These are phyloP conservation scores for Morinoia aosen DNA, from an alignment of 2,888 invertebrate species.

Conservation along the genomic window DNA sequence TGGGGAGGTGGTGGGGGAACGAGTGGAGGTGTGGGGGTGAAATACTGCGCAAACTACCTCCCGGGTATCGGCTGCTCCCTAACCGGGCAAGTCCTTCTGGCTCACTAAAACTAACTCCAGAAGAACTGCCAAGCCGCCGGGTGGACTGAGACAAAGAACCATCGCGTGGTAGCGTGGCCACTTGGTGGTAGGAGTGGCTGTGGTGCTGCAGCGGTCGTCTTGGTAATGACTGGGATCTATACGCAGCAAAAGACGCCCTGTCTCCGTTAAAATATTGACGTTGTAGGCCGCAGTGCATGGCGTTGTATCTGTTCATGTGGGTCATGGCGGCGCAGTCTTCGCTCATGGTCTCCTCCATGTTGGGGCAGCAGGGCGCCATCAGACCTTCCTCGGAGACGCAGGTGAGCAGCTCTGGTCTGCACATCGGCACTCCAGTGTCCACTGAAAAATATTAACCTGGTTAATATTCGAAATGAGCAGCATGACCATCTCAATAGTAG, in stretches of 20 bases:
- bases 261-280: not conserved
- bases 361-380: slow-evolving; percentile 64
- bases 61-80: slow-evolving; percentile 47
- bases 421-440: slow-evolving; percentile 71
- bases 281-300: not conserved
- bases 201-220: slow-evolving; percentile 29
- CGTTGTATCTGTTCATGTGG: slow-evolving; percentile 4
- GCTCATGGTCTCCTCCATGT: slow-evolving; percentile 58
- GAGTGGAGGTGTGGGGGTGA: not conserved
- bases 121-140: slow-evolving; percentile 55
- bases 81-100: slow-evolving; percentile 65
- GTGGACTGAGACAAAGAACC: slow-evolving; percentile 29
- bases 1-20: not conserved
- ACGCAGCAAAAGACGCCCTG: not conserved
- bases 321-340: slow-evolving; percentile 13
- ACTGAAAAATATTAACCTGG: slow-evolving; percentile 68
- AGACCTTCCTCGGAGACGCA: slow-evolving; percentile 68
- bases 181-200: slow-evolving; percentile 25
- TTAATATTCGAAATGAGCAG: not conserved
- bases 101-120: slow-evolving; percentile 66
- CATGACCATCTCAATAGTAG: not conserved
- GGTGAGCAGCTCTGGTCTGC: slow-evolving; percentile 64
- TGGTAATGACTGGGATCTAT: slow-evolving; percentile 18
- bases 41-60: slow-evolving; percentile 12
- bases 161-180: slow-evolving; percentile 20